Percentiles rank a stretch among this genome's conserved stretches.
Evolutionary conservation across 1,140 invertebrate genomes (phyloP).

Genomic region (Sycobia sp.): DNA sequence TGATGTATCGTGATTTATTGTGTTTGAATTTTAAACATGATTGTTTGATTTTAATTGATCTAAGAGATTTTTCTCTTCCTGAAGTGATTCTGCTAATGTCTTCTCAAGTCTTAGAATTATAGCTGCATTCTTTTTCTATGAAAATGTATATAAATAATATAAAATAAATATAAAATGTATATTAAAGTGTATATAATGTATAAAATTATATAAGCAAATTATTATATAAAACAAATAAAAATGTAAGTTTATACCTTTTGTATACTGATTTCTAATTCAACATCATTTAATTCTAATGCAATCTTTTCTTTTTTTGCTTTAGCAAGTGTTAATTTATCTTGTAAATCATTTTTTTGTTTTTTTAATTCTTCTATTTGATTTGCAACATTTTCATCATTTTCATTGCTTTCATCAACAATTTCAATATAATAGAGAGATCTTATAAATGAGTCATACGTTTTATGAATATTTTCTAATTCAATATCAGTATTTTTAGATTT

Average conservation of each 20-base stretch:
- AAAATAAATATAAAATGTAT: too few species aligned
- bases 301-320: background rate
- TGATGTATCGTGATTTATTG: background rate
- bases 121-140: conserved; percentile 39
- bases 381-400: background rate
- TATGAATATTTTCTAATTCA: conserved; percentile 25
- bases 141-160: conserved; percentile 24
- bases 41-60: background rate
- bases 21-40: too few species aligned
- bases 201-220: conserved; percentile 18
- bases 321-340: conserved; percentile 11
- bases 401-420: background rate
- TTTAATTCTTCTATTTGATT: conserved; percentile 28
- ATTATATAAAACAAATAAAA: conserved; percentile 12
- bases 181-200: background rate
- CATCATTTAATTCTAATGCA: conserved; percentile 14
- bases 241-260: background rate
- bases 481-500: background rate
- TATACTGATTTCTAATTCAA: conserved; percentile 26
- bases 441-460: conserved; percentile 2
- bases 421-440: background rate
- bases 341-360: conserved; percentile 21
- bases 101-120: conserved; percentile 23
- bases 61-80: conserved; percentile 12
- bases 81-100: conserved; percentile 12